phyloP scores from a whole-genome alignment of 2,113 vertebrate genomes.

The Pteropus alecto region DNA sequence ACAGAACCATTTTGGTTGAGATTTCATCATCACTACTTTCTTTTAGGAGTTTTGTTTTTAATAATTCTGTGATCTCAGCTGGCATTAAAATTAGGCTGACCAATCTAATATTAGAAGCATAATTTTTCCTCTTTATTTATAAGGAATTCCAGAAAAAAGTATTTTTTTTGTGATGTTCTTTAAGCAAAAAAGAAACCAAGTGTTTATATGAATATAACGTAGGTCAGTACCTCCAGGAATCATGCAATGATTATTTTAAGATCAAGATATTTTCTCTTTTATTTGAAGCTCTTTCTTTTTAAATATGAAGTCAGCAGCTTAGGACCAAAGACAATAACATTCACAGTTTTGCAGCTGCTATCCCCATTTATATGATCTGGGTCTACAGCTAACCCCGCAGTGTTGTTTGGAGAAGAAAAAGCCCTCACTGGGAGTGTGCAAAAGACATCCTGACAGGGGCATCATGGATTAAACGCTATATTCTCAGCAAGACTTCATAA shows the following conservation, averaged over 20 bases:
- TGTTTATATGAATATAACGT: not conserved
- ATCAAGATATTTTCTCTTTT: slow-evolving; percentile 32
- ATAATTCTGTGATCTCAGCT: not conserved
- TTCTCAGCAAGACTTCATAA: slow-evolving; percentile 54
- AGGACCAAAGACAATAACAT: slow-evolving; percentile 54
- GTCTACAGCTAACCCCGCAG: slow-evolving; percentile 8
- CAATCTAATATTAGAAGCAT: not conserved
- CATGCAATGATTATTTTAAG: not conserved
- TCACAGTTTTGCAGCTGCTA: slow-evolving; percentile 40
- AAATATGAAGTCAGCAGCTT: not conserved
- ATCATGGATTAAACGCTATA: not conserved
- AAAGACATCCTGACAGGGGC: slow-evolving; percentile 46
- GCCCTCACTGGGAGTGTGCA: slow-evolving; percentile 32
- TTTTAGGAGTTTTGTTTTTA: not conserved
- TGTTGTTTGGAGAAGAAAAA: slow-evolving; percentile 52
- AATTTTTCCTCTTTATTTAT: not conserved
- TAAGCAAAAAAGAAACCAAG: slow-evolving; percentile 17
- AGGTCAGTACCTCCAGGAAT: not conserved
- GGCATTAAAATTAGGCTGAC: not conserved
- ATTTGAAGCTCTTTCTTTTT: not conserved
- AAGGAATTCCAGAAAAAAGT: not conserved
- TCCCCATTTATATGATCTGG: slow-evolving; percentile 46
- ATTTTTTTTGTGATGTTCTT: not conserved
- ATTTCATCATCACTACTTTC: not conserved
- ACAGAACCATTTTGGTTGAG: not conserved